Percentiles rank a stretch among this genome's conserved stretches.
Evolutionary conservation across 2,113 vertebrate species (phyloP).

Genomic region (Atherinomorus stipes): DNA sequence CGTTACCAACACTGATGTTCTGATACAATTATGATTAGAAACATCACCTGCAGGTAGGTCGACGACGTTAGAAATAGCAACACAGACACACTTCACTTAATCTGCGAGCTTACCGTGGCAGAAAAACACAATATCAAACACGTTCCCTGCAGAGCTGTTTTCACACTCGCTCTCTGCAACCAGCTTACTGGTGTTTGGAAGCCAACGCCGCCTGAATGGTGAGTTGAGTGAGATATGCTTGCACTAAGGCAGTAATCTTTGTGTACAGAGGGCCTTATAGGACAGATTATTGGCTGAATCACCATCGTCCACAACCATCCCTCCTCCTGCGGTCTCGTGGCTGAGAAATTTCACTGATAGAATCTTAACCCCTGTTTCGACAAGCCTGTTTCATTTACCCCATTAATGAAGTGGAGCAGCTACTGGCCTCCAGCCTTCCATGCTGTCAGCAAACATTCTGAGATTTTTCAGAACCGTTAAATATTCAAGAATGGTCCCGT

Average conservation of each 20-base stretch:
- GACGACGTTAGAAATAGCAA: conserved; percentile 44
- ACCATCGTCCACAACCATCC: conserved; percentile 50
- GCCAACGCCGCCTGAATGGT: conserved; percentile 6
- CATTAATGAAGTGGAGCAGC: conserved; percentile 67
- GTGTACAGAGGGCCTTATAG: conserved; percentile 48
- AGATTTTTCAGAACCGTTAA: conserved; percentile 30
- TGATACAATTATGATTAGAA: conserved; percentile 77
- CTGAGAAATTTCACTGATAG: conserved; percentile 74
- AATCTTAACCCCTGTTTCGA: conserved; percentile 75
- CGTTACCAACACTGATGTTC: conserved; percentile 55
- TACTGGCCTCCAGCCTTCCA: conserved; percentile 35
- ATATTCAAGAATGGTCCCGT: conserved; percentile 45
- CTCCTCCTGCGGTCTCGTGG: conserved; percentile 67
- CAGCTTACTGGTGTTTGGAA: conserved; percentile 31
- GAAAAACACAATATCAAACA: conserved; percentile 51
- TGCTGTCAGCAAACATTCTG: conserved; percentile 32
- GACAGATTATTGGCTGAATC: conserved; percentile 77
- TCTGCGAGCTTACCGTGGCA: conserved; percentile 36
- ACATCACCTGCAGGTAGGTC: conserved; percentile 72
- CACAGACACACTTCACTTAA: conserved; percentile 56
- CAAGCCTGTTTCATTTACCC: conserved; percentile 69
- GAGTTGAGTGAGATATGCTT: conserved; percentile 40
- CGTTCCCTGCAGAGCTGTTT: conserved; percentile 27
- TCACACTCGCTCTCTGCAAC: conserved; percentile 22
- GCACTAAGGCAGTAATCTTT: conserved; percentile 42